phyloP scores from a whole-genome alignment of 2,888 invertebrate genomes.

The Gibbula magus region DNA sequence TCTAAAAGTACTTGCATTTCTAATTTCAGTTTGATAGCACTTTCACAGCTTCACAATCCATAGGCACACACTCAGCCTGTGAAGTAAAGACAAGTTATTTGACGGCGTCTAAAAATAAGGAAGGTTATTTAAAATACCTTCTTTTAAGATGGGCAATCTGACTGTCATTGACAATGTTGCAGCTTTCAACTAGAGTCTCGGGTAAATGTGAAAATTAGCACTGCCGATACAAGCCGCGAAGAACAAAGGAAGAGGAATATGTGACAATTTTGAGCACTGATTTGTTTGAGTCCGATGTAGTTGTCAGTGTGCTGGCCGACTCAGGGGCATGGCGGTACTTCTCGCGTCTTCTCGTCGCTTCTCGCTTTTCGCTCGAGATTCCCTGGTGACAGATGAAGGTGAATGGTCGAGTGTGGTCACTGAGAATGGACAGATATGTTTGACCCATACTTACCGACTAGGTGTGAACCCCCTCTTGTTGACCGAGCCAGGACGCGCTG shows the following conservation, averaged over 20 bases:
- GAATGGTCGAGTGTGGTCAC: too few species aligned
- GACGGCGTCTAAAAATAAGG: not conserved
- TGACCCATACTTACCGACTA: not conserved
- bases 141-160: not conserved
- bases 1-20: too few species aligned
- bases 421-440: not conserved
- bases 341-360: too few species aligned
- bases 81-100: not conserved
- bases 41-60: too few species aligned
- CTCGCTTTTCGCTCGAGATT: too few species aligned
- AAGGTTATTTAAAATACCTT: not conserved
- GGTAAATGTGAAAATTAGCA: not conserved
- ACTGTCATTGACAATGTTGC: not conserved
- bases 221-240: not conserved
- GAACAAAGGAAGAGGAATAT: not conserved
- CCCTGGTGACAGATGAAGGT: too few species aligned
- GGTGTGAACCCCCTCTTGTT: not conserved
- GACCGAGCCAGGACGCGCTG: not conserved
- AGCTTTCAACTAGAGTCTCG: not conserved
- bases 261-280: conserved; percentile 13
- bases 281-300: not conserved
- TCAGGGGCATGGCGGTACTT: not conserved
- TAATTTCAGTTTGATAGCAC: too few species aligned
- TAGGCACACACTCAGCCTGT: too few species aligned
- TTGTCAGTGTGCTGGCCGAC: not conserved